These are phyloP conservation scores for Saccostrea cuccullata DNA, from an alignment of 1,140 invertebrate species.

Conservation along the genomic window DNA sequence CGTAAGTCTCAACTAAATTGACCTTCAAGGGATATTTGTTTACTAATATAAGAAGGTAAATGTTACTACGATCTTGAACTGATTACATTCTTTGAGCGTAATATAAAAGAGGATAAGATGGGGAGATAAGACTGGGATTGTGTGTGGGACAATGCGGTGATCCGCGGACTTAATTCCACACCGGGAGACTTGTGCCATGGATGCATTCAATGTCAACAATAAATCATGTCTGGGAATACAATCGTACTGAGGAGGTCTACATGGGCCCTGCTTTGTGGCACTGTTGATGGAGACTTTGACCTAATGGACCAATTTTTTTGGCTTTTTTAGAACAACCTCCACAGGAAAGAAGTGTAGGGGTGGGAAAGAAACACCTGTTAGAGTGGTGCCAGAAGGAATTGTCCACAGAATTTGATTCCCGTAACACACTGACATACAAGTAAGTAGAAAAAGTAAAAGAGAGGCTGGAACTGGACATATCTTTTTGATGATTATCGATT, in stretches of 20 bases:
- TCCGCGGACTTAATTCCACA: constrained; percentile 16
- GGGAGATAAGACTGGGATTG: background rate
- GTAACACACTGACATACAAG: constrained; percentile 70
- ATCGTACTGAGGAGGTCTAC: background rate
- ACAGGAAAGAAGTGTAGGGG: constrained; percentile 68
- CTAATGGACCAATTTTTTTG: background rate
- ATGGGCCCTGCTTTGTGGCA: background rate
- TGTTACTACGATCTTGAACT: background rate
- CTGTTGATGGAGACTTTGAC: constrained; percentile 21
- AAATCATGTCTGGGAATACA: constrained; percentile 6
- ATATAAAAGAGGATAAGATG: constrained; percentile 20
- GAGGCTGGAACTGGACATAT: background rate
- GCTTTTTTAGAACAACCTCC: constrained; percentile 62
- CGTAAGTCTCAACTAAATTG: constrained; percentile 6
- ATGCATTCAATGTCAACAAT: constrained; percentile 31
- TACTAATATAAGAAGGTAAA: constrained; percentile 5
- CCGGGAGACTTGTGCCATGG: constrained; percentile 20
- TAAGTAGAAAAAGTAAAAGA: constrained; percentile 53
- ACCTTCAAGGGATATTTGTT: constrained; percentile 5
- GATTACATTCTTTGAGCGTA: constrained; percentile 11
- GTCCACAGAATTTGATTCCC: constrained; percentile 68
- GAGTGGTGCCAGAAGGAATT: constrained; percentile 72
- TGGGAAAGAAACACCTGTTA: constrained; percentile 69
- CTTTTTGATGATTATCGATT: background rate
- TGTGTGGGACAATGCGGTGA: constrained; percentile 7